Percentiles rank a stretch among this genome's conserved stretches.
phyloP scores from a whole-genome alignment of 2,797 vertebrate genomes.

The Galagoides demidoff region DNA sequence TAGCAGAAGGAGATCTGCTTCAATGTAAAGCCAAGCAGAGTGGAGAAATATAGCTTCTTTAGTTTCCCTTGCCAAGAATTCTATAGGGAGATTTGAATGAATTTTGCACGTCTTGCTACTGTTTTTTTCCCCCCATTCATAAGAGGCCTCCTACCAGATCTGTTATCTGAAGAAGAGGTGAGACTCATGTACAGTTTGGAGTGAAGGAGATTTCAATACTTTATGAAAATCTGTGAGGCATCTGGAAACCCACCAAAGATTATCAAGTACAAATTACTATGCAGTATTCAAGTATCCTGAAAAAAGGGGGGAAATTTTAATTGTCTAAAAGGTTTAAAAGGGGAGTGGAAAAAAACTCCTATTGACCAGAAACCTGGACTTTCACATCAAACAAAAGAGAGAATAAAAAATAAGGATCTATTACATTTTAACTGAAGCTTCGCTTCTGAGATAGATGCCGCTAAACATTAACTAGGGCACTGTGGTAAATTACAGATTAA shows the following conservation, averaged over 20 bases:
- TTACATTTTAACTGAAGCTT: slow-evolving; percentile 80
- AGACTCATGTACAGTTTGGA: background rate
- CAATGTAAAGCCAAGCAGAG: background rate
- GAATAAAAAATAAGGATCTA: slow-evolving; percentile 73
- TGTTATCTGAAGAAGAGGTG: background rate
- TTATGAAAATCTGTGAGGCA: slow-evolving; percentile 18
- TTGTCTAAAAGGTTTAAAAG: slow-evolving; percentile 50
- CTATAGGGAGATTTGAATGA: background rate
- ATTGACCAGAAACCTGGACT: slow-evolving; percentile 61
- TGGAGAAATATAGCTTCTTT: background rate
- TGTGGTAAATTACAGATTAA: slow-evolving; percentile 82
- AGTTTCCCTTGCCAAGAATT: background rate
- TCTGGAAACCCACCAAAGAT: background rate
- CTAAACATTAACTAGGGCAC: slow-evolving; percentile 85
- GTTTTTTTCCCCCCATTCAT: background rate
- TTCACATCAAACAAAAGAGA: slow-evolving; percentile 71
- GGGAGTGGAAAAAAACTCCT: background rate
- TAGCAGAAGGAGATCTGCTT: background rate
- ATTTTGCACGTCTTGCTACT: slow-evolving; percentile 27
- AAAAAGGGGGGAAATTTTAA: background rate
- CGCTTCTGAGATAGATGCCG: slow-evolving; percentile 82
- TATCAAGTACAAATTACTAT: slow-evolving; percentile 3
- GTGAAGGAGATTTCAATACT: background rate
- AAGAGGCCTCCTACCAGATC: background rate
- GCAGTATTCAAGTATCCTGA: background rate